Base-by-base conservation (phyloP, 2,888 invertebrate genomes). In the Hylaea fasciaria region DNA sequence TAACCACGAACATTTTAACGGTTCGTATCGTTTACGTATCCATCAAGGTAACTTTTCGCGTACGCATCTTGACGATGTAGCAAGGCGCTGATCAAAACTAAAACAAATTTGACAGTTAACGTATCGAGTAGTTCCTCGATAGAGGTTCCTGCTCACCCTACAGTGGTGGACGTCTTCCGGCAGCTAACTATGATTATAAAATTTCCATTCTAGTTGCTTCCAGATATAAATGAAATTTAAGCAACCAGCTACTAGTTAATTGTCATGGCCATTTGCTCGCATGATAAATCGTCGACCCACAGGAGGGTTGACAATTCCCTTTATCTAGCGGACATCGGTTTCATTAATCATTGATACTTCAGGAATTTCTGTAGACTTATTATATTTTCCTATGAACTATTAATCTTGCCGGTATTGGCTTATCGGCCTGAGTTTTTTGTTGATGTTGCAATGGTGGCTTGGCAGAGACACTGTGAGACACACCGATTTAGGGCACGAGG, bases 281-380 rank as follows among this genome's bases (percentile, higher is more conserved):
- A 71, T 71, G 77, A 78, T 74, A 78, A 78, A 78, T 76, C 69
- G 63, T 69, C 68, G 50, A 52, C 53, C 59, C 45, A 55, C 40
- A 58, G 57, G 39, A 60, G 64, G 67, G 56, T 55, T 63, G 57
- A 62, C 63, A 70, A 70, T 70, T 67, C 68, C 65, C 65, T 59
- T 68, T 75, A 69, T 72, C 74, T 66, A 63, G 62, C 59, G 61
- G 72, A 72, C 74, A 68, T 67, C 60, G 57, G 41, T 44, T 63
- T 57, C 73, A 77, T 79, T 80, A 73, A 79, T 79, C 79, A 80
- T 69, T 62, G 65, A 70, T 71, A 66, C 61, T 66, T 59, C 57
- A 14, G 29, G 50, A 55, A 57, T 53, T 56, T 56, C 52, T 49
- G 56, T 48, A 67, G 64, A 62, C 65, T 70, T 67, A 71, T 68